Conservation (phyloP, 2,113 vertebrate species). For the Elaphurus davidianus region DNA sequence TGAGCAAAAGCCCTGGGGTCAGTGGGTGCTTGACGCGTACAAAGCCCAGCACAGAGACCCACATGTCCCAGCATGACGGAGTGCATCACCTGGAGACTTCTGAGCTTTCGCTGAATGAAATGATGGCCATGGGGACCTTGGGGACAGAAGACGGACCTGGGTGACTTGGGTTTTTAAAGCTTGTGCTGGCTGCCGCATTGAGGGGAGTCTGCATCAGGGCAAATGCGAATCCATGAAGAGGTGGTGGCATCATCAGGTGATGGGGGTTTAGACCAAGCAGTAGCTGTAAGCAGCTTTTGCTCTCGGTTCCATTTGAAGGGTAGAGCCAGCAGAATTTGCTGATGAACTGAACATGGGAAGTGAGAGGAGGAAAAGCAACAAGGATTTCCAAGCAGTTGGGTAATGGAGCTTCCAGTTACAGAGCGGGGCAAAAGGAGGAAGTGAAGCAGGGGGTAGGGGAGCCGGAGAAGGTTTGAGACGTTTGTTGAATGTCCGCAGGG, state of each 20-base stretch:
- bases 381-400: not conserved
- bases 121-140: accelerated
- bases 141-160: not conserved
- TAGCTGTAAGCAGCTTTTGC: accelerated
- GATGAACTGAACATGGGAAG: not conserved
- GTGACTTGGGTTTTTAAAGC: not conserved
- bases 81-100: accelerated
- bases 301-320: accelerated
- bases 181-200: not conserved
- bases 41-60: not conserved
- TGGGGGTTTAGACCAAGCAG: not conserved
- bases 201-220: not conserved
- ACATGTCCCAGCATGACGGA: accelerated
- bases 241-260: accelerated
- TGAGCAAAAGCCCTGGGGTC: not conserved
- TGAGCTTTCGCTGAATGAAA: not conserved
- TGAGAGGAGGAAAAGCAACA: not conserved
- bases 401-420: not conserved
- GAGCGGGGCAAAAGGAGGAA: not conserved
- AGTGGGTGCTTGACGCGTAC: accelerated
- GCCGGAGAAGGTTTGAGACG: accelerated
- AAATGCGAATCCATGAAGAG: not conserved
- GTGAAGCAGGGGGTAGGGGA: not conserved
- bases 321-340: too few relatives aligned
- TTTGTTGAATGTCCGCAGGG: accelerated